Percentiles rank a stretch among this genome's conserved stretches.
Conservation (phyloP, 2,888 invertebrate genomes). For the Argyresthia albistria region DNA sequence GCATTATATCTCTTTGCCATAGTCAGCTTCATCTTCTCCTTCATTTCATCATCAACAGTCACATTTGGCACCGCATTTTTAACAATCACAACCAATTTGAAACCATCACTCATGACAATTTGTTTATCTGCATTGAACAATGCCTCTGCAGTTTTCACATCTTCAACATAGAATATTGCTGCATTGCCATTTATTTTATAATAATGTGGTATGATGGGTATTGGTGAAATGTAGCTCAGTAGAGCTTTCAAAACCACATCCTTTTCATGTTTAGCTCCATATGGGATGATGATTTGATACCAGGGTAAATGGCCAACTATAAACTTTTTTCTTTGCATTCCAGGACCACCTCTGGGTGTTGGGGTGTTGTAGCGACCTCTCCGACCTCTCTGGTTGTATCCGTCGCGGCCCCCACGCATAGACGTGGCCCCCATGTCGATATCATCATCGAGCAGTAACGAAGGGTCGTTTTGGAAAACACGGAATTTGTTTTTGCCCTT, state of each 20-base stretch:
- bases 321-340: slow-evolving; percentile 50
- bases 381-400: slow-evolving; percentile 40
- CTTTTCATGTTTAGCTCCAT: slow-evolving; percentile 83
- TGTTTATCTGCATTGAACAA: slow-evolving; percentile 77
- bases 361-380: slow-evolving; percentile 55
- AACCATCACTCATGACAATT: slow-evolving; percentile 82
- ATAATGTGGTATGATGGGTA: slow-evolving; percentile 77
- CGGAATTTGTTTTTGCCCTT: slow-evolving; percentile 55
- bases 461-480: slow-evolving; percentile 49
- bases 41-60: slow-evolving; percentile 76
- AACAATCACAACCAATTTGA: slow-evolving; percentile 76
- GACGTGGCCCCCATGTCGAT: slow-evolving; percentile 72
- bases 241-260: slow-evolving; percentile 75
- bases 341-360: slow-evolving; percentile 32
- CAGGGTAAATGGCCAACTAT: slow-evolving; percentile 73
- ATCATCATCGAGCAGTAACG: slow-evolving; percentile 70
- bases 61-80: slow-evolving; percentile 76
- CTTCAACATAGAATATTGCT: slow-evolving; percentile 84
- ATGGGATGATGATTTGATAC: slow-evolving; percentile 81
- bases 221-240: slow-evolving; percentile 74
- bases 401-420: slow-evolving; percentile 18
- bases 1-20: slow-evolving; percentile 88
- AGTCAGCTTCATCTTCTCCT: slow-evolving; percentile 82
- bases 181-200: slow-evolving; percentile 75
- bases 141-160: slow-evolving; percentile 79